Base-by-base conservation (phyloP, 1,140 invertebrate species). In the Aphis gossypii region DNA sequence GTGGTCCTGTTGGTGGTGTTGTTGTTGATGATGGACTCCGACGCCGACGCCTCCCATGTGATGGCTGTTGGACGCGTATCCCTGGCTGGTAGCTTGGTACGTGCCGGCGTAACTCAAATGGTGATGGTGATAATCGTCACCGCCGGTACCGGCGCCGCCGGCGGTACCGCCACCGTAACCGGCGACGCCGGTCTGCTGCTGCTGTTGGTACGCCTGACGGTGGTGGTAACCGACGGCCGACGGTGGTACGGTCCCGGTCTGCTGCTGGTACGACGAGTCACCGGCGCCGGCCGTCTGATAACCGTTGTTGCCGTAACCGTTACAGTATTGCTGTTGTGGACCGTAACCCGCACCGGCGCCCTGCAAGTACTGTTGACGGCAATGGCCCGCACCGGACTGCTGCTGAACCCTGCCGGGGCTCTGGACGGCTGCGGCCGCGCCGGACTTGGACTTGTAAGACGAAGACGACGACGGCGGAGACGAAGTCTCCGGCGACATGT, bases 41-140 rank as follows among this genome's bases (percentile, higher is more conserved):
- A 89, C 95, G 95, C 0, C 94, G 93, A 76, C 95, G 95, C 86
- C n/a, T 23, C 48, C 88, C 88, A 89, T 56, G 11, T 56, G 48
- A 25, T 92, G 91, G 30, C n/a, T 76, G 44, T 94, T 95, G 54
- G 94, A 94, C 56, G 23, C 95, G 94, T 94, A 94, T 92, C 96
- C 96, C 4, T 96, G 94, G 14, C 95, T n/a, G 35, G 76, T 93
- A 1, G 82, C 92, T 20, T 93, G 92, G 35, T 93, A 93, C 44
- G 76, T 56, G 48, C 92, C 92, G 46, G 82, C 51, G 48, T 93
- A 93, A 35, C 48, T 93, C n/a, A 93, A 25, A 25, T 89, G 48
- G 54, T 89, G 95, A 94, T 95, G 96, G 35, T 94, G 90, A 54
- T 84, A 91, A 54, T 93, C 56, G 44, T 94, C 93, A 30, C 90